These are phyloP conservation scores for Philhelius pedissequus DNA, from an alignment of 2,888 invertebrate genomes.

Conservation along the genomic window DNA sequence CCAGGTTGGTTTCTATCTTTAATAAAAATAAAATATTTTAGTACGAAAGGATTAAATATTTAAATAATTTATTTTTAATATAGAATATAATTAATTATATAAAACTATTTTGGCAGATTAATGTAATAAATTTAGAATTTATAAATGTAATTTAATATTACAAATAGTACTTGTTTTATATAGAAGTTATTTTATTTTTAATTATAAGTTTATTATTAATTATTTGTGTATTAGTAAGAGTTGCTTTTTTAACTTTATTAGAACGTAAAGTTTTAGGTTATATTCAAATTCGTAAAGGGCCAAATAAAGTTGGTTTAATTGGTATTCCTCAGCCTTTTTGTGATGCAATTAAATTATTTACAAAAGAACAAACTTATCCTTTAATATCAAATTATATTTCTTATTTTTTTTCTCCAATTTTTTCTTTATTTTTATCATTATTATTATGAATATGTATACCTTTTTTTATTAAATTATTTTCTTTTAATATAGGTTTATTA, in stretches of 20 bases:
- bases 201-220: conserved; percentile 80
- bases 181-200: conserved; percentile 79
- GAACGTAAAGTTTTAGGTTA: conserved; percentile 86
- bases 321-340: conserved; percentile 86
- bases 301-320: conserved; percentile 84
- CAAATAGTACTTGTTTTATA: conserved; percentile 81
- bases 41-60: conserved; percentile 89
- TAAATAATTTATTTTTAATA: conserved; percentile 78
- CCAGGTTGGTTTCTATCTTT: conserved; percentile 93
- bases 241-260: conserved; percentile 86
- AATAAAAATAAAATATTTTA: conserved; percentile 82
- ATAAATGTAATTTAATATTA: conserved; percentile 81
- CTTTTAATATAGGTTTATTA: too few species aligned
- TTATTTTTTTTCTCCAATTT: too few species aligned
- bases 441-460: too few species aligned
- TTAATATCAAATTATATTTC: too few species aligned
- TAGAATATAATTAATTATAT: conserved; percentile 72
- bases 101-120: conserved; percentile 84
- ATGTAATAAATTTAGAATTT: conserved; percentile 86
- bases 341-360: conserved; percentile 87
- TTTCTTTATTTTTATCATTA: too few species aligned
- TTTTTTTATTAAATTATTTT: too few species aligned
- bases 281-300: conserved; percentile 87
- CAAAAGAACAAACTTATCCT: conserved; percentile 83
- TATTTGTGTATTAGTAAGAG: conserved; percentile 82